phyloP scores from a whole-genome alignment of 2,797 vertebrate genomes.

The Pipistrellus pygmaeus region DNA sequence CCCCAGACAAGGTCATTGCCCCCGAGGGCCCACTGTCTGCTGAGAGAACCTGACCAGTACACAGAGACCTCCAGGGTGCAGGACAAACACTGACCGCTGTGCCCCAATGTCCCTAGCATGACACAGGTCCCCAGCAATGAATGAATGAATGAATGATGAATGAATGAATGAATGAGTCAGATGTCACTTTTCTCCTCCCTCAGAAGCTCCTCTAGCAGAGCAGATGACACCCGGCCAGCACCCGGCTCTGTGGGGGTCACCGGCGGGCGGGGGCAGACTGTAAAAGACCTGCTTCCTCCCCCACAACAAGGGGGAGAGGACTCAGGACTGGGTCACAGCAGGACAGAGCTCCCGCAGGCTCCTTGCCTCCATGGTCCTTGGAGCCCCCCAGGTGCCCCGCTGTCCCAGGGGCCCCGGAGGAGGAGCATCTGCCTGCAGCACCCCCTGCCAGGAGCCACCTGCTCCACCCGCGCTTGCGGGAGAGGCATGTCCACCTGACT shows the following conservation, averaged over 20 bases:
- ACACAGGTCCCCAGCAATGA: not conserved
- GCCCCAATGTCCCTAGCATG: not conserved
- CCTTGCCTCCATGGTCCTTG: not conserved
- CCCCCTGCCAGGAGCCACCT: conserved; percentile 49
- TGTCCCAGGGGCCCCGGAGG: not conserved
- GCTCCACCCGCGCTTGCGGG: not conserved
- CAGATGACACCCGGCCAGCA: not conserved
- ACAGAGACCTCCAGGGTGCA: not conserved
- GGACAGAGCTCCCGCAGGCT: not conserved
- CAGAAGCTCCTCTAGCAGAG: not conserved
- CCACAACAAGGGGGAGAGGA: not conserved
- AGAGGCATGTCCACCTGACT: not conserved
- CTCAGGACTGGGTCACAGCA: not conserved
- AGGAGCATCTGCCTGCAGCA: not conserved
- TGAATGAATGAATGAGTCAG: not conserved
- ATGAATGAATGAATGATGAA: not conserved
- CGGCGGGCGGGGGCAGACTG: not conserved
- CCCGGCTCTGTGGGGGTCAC: not conserved
- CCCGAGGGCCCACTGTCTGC: not conserved
- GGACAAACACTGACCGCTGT: not conserved
- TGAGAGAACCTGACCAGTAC: not conserved
- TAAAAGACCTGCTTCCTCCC: not conserved
- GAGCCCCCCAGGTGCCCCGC: conserved; percentile 15
- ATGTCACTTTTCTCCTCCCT: not conserved
- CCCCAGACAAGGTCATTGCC: conserved; percentile 19